Evolutionary conservation across 2,797 vertebrate species (phyloP).

Genomic region (Sebastes paucispinis): DNA sequence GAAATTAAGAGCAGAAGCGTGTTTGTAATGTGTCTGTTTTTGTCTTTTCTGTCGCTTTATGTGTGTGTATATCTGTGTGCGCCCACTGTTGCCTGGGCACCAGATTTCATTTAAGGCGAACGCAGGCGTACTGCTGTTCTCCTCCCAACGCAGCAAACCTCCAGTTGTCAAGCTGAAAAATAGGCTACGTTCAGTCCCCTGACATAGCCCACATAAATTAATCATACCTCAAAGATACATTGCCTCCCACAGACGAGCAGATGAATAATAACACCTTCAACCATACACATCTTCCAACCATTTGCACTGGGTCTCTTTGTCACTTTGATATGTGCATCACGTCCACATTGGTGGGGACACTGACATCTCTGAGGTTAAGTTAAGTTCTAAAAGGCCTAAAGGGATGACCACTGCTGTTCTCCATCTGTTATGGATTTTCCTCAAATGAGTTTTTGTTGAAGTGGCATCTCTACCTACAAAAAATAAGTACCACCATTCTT

Average conservation of each 20-base stretch:
- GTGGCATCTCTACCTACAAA: not conserved
- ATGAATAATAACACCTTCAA: constrained; percentile 56
- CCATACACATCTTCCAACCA: constrained; percentile 5
- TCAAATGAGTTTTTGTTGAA: not conserved
- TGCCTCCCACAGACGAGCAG: constrained; percentile 45
- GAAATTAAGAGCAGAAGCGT: constrained; percentile 10
- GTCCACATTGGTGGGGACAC: not conserved
- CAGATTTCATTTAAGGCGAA: constrained; percentile 26
- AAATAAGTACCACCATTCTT: not conserved
- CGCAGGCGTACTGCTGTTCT: not conserved
- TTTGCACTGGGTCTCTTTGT: constrained; percentile 26
- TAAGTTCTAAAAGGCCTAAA: not conserved
- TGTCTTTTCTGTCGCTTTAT: not conserved
- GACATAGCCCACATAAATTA: constrained; percentile 58
- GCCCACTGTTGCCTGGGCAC: not conserved
- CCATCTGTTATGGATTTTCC: constrained; percentile 2
- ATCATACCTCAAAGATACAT: constrained; percentile 64
- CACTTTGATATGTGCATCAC: constrained; percentile 19
- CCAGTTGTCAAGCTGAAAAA: constrained; percentile 69
- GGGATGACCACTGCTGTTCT: not conserved
- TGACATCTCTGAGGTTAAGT: constrained; percentile 14
- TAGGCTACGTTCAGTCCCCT: constrained; percentile 42
- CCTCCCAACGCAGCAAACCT: constrained; percentile 14
- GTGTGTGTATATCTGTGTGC: not conserved
- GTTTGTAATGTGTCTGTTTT: not conserved